Base-by-base conservation (phyloP, 2,888 invertebrate species). In the Rhogogaster chlorosoma region DNA sequence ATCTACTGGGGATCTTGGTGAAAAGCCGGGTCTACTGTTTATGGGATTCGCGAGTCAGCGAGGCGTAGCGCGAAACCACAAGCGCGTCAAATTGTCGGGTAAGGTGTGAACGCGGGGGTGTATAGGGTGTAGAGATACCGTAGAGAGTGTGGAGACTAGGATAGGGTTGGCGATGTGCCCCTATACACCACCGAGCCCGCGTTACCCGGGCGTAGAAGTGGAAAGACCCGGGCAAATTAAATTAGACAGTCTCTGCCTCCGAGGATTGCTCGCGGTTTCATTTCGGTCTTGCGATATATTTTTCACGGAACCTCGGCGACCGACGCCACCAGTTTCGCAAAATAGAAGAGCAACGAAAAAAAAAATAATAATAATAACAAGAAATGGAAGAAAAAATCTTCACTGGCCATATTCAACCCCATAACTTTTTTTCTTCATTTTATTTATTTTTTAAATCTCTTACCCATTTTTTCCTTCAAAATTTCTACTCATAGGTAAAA, bases 231-330 rank as follows among this genome's bases (percentile, higher is more conserved):
- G 88, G 87, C 88, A 89, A 89, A 89, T 89, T 89, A 88, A 89
- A 89, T 89, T 89, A 89, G 89, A 89, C 89, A 89, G 89, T 86
- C 88, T 89, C 87, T 89, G 88, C 88, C 88, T 88, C 88, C 88
- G 87, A 87, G 88, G 88, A 89, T 89, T 88, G 89, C 88, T 88
- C 87, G 86, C 84, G 87, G 88, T 89, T 89, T 88, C 89, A 89
- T 89, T 89, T 88, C 87, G 86, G 86, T 86, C 87, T 86, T 86
- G 85, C 87, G 87, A 89, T 88, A 89, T 88, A 87, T 83, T 83
- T 83, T 83, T 83, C 70, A 83, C 42, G 7, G 29, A 83, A 70
- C 61, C 61, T 61, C 77, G 67, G 32, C 80, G 38, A 80, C 61
- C 61, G 12, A 32, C 26, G 32, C 61, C 7, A 26, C 71, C 42